Evolutionary conservation across 1,140 invertebrate species (phyloP), one percentile per base, ranked within the genome.

Genomic region (Drosophila navojoa): DNA sequence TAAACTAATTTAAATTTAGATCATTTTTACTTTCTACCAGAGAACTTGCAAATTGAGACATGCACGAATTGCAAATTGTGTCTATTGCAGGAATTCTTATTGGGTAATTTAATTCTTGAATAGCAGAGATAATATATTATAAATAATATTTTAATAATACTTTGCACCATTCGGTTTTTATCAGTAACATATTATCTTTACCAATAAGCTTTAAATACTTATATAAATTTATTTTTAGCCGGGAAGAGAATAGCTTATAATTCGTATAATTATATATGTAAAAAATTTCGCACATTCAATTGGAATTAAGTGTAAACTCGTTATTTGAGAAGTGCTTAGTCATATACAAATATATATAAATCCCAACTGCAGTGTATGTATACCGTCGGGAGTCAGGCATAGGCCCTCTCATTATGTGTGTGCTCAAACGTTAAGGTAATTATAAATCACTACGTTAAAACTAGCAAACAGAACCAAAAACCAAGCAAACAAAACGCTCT

Each of bases 401-500:
- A 15, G 3, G 15, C 42, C 16, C 44, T 35, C 42, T 22, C 16
- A 54, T 16, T 16, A 45, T 45, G 42, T 16, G 16, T 42, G 27
- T 44, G 16, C 38, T 5, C 15, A 38, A 40, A 57, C n/a, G 29
- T 57, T 1, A 49, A 54, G 57, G 60, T 68, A 59, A 71, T 68
- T 71, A 62, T 58, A 66, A 67, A 47, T 63, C 57, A 40, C 66
- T 16, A 15, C 59, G 57, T 55, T 49, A 32, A n/a, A 63, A 29
- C 10, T 9, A 49, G 11, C 1, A 16, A 35, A 13, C 44, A 29
- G 45, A 60, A 52, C 58, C 38, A 58, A 22, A 22, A 22, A 22
- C 19, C 42, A 45, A 71, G 42, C 44, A 71, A 61, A 67, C 22
- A 66, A 63, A 44, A 44, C 27, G 16, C 44, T 49, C 29, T 47